Evolutionary conservation across 1,140 invertebrate species (phyloP), one percentile per base, ranked within the genome.

Genomic region (Chlorops oryzae): DNA sequence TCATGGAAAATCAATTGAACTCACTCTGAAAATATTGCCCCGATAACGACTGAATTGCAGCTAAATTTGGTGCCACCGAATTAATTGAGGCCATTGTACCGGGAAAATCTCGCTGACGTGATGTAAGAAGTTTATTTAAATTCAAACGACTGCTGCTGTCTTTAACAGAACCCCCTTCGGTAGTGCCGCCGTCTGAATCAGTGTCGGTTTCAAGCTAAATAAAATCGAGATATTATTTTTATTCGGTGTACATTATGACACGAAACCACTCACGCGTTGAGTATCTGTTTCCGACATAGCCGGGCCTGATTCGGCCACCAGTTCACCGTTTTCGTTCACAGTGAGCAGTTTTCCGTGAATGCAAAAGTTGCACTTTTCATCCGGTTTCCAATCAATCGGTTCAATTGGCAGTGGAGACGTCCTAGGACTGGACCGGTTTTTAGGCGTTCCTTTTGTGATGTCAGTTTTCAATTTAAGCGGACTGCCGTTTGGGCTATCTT

Each of bases 281-380:
- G 35, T 48, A 56, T 59, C 56, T 47, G 65, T 50, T 44, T 54
- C 53, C 45, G 50, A 52, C 50, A 47, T 47, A 43, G 43, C 49
- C 44, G 48, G 58, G 56, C 55, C 59, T 63, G 48, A 58, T 64
- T 72, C 70, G 58, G 65, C 65, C 56, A 72, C 70, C 55, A 72
- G 58, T 60, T 72, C 63, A 43, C 70, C 70, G 51, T 65, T 56
- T 54, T 67, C 60, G 60, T 72, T 72, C 43, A 72, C 69, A 54
- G 66, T 72, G 59, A 72, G 60, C 57, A 85, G 77, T 72, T 86
- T 86, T 70, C 84, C 85, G 80, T 88, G 84, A 68, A 85, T 81
- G 77, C 89, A 92, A 75, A 90, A 90, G 78, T 86, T 85, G 75
- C 89, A 91, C 75, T 87, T 88, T 71, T 87, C 84, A 62, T 86